Conservation (phyloP, 2,888 invertebrate species). For the Taenaris catops region DNA sequence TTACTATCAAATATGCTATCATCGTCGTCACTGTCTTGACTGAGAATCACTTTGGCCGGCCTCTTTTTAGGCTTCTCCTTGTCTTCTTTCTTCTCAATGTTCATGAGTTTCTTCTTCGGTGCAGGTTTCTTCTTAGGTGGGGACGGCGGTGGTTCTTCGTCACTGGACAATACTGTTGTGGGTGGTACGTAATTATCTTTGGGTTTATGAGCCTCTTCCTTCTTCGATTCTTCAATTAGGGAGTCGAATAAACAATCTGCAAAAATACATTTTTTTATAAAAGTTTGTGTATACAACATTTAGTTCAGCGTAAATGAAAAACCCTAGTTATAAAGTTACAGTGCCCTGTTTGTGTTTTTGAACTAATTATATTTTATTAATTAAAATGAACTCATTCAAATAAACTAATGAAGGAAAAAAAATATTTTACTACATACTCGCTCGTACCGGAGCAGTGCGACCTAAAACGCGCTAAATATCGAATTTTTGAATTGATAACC, state of each 20-base stretch:
- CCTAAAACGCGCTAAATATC: no score
- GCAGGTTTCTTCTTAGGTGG: conserved; percentile 57
- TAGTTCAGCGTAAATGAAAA: no score
- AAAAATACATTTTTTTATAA: conserved; percentile 11
- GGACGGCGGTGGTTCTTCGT: conserved; percentile 32
- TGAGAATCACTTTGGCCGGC: conserved; percentile 48
- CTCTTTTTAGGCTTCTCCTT: conserved; percentile 62
- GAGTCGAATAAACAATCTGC: conserved; percentile 74
- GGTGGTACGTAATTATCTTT: conserved; percentile 10
- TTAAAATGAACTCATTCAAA: no score
- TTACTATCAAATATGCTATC: conserved; percentile 71
- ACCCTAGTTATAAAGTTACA: no score
- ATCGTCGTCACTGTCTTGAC: conserved; percentile 59
- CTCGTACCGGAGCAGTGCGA: no score
- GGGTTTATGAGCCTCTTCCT: conserved; percentile 37
- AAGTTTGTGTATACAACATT: no score
- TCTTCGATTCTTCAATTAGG: conserved; percentile 67
- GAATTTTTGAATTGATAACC: no score
- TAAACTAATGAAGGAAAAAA: no score
- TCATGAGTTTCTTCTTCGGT: conserved; percentile 51
- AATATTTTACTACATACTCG: no score
- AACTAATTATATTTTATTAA: no score
- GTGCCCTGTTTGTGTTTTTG: no score
- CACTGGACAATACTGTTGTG: conserved; percentile 41
- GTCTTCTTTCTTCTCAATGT: conserved; percentile 32